Evolutionary conservation across 1,140 invertebrate genomes (phyloP), one percentile per base, ranked within the genome.

Genomic region (Brachionus sp.): DNA sequence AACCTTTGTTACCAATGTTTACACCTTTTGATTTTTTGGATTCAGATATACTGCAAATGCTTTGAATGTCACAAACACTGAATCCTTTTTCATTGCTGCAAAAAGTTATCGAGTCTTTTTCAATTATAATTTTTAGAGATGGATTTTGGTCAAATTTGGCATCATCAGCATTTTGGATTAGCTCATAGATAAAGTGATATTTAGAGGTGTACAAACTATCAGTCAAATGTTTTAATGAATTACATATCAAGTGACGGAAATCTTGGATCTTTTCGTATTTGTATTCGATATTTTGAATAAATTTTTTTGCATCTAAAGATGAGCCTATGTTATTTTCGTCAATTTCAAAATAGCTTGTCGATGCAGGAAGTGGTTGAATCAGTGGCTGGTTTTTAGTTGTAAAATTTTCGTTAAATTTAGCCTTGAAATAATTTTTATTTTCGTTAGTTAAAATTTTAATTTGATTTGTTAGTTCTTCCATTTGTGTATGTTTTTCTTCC

Each of bases 21-120:
- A 29, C 13, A 29, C 62, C 62, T 66, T 66, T 66, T 29, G 5
- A 12, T 66, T 66, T 66, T 25, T 66, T 66, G 6, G 62, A 66
- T 66, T 66, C 62, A 25, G 62, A 66, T 13, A 66, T 29, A 12
- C 62, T 66, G 5, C 62, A 66, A 25, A 66, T 66, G 23, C 62
- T 66, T n/a, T 66, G 6, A 1, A 66, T n/a, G 13, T 66, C 62
- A 13, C 10, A 25, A 12, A 29, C 13, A 3, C 62, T 25, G 29
- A 66, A 66, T 29, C 62, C 62, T 29, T 66, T 66, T 66, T 66
- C 62, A 66, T 66, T 66, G 13, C 62, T 66, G 13, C 62, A 66
- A 66, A 66, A 66, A 29, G 29, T 29, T 1, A 66, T 33, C 3
- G 29, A 66, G 7, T 66, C 29, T 35, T 66, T 5, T 2, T 29